Evolutionary conservation across 2,888 invertebrate genomes (phyloP).

Genomic region (Drosophila cracens): DNA sequence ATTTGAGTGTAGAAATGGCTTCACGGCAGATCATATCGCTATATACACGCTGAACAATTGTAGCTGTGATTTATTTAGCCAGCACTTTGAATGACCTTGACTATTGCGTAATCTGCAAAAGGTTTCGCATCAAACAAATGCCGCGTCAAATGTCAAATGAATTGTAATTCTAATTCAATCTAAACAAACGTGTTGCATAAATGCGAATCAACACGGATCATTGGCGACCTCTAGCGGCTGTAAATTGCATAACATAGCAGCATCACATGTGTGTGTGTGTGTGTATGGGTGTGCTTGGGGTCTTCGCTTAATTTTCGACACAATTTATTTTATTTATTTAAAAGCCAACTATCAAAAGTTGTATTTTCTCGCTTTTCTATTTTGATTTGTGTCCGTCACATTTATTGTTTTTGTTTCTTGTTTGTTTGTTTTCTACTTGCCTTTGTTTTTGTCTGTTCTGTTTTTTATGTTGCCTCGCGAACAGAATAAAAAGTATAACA

Average conservation of each 20-base stretch:
- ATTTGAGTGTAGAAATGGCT: neutral
- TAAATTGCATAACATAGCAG: constrained; percentile 46
- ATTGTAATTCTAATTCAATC: constrained; percentile 58
- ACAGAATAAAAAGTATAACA: neutral
- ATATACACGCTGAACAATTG: neutral
- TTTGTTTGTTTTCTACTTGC: constrained; percentile 19
- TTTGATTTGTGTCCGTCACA: constrained; percentile 22
- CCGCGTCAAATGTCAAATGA: constrained; percentile 32
- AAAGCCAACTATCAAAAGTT: constrained; percentile 28
- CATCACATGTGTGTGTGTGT: neutral
- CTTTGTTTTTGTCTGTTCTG: constrained; percentile 9
- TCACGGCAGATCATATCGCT: neutral
- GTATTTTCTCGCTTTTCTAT: constrained; percentile 2
- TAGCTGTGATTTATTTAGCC: neutral
- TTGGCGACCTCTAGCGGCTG: constrained; percentile 55
- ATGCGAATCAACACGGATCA: constrained; percentile 26
- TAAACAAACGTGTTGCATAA: constrained; percentile 48
- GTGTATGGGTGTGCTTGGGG: neutral
- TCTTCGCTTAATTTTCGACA: constrained; percentile 37
- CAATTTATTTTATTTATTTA: constrained; percentile 65
- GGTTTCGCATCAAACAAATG: constrained; percentile 34
- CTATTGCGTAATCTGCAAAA: constrained; percentile 10
- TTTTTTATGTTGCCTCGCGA: neutral
- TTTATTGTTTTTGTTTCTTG: constrained; percentile 36
- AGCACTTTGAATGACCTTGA: constrained; percentile 33